Conservation (phyloP, 2,888 invertebrate genomes). For the Dolichopus griseipennis region DNA sequence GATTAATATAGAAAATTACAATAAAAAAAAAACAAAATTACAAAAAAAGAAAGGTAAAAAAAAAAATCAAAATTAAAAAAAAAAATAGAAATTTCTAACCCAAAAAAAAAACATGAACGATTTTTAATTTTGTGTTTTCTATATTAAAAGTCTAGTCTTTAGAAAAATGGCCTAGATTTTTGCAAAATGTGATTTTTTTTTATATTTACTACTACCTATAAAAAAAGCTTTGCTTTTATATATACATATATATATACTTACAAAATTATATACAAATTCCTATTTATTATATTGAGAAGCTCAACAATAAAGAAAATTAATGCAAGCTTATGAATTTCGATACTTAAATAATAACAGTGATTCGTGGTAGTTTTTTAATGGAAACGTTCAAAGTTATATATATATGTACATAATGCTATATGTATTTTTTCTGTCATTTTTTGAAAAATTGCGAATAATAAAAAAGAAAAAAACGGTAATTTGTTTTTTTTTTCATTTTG, state of each 20-base stretch:
- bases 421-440: neutral
- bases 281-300: neutral
- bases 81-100: neutral
- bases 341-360: neutral
- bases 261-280: too few relatives aligned
- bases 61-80: too few relatives aligned
- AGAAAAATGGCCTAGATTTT: constrained; percentile 1
- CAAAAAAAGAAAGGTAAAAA: too few relatives aligned
- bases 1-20: neutral
- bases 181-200: neutral
- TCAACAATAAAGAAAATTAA: neutral
- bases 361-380: neutral
- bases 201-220: neutral
- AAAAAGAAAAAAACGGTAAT: neutral
- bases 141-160: neutral
- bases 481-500: neutral
- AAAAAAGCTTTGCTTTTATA: too few relatives aligned
- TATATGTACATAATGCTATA: too few relatives aligned
- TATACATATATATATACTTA: too few relatives aligned
- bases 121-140: neutral
- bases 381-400: too few relatives aligned
- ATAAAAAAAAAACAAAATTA: too few relatives aligned
- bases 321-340: neutral
- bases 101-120: too few relatives aligned
- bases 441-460: neutral